Base-by-base conservation (phyloP, 2,113 vertebrate species). In the Hydropotes inermis region DNA sequence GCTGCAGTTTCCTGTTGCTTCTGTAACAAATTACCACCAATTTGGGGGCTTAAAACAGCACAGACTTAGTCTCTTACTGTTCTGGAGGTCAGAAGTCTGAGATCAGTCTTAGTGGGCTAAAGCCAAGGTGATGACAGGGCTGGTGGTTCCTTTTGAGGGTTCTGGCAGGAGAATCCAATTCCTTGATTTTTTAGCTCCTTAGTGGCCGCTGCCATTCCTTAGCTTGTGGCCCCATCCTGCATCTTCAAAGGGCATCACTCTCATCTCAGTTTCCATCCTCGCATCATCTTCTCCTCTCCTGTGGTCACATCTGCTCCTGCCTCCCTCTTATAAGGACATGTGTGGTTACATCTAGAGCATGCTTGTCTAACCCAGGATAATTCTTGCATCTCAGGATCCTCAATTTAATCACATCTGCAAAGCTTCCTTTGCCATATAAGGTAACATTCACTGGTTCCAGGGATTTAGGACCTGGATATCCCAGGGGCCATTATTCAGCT, bases 141-240 rank as follows among this genome's bases (percentile, higher is more conserved):
- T 54, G 39, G 30, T 54, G 39, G 30, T 36, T 92, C 67, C 92
- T 83, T 15, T 74, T 6, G 52, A 54, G n/a, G 9, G 25, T 43
- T 94, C 9, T 1, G 6, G n/a, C 3, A 16, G n/a, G 25, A 52
- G 23, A 67, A 52, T 11, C 36, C 11, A 0, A 0, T 36, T 16
- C 21, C n/a, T 58, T 43, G 36, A 4, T 33, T 27, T 60, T 85
- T 39, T 25, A 28, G 58, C 25, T 54, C 33, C 39, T 12, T 9
- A 1, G 6, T 28, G n/a, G 43, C 83, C 0, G 2, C 67, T 2
- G 1, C n/a, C 45, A 21, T 23, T 33, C 89, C 61, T 57, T 52
- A 47, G 76, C 64, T 78, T 3, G 0, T 13, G 60, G 55, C 13
- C 11, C n/a, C 78, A 39, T 27, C 30, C 96, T 92, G 25, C 36